Evolutionary conservation across 1,140 invertebrate species (phyloP).

Genomic region (Orchesella cincta): DNA sequence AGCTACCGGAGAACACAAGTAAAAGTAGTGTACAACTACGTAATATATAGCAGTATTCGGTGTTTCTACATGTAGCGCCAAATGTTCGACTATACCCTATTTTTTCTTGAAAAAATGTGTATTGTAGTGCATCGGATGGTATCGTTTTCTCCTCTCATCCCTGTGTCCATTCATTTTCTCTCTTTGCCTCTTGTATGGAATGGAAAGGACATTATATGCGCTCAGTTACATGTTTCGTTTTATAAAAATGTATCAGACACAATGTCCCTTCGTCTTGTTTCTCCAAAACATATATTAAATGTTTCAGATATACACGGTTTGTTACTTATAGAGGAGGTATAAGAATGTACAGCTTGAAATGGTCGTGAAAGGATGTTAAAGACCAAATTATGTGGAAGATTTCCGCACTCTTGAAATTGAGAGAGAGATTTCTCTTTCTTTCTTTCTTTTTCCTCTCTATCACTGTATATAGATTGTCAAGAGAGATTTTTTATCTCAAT

Average conservation of each 20-base stretch:
- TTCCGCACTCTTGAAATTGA: neutral
- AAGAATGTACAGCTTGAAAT: neutral
- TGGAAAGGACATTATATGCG: neutral
- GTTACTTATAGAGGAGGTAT: too few species aligned
- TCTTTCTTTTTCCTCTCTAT: neutral
- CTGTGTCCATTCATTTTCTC: neutral
- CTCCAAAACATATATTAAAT: too few species aligned
- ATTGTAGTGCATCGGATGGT: neutral
- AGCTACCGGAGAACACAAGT: neutral
- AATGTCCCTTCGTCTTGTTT: too few species aligned
- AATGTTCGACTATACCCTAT: neutral
- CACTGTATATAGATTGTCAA: neutral
- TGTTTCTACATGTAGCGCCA: neutral
- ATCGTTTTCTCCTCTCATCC: neutral
- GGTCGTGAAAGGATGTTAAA: neutral
- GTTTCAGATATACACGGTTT: too few species aligned
- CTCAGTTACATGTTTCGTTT: neutral
- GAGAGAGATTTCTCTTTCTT: slow-evolving; percentile 6
- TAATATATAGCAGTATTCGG: neutral
- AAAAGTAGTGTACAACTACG: neutral
- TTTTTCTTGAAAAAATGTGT: neutral
- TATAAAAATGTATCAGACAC: neutral
- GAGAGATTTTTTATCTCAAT: neutral
- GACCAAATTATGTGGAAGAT: slow-evolving; percentile 24
- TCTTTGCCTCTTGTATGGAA: neutral